Evolutionary conservation across 2,888 invertebrate species (phyloP).

Genomic region (Orthonychiurus folsomi): DNA sequence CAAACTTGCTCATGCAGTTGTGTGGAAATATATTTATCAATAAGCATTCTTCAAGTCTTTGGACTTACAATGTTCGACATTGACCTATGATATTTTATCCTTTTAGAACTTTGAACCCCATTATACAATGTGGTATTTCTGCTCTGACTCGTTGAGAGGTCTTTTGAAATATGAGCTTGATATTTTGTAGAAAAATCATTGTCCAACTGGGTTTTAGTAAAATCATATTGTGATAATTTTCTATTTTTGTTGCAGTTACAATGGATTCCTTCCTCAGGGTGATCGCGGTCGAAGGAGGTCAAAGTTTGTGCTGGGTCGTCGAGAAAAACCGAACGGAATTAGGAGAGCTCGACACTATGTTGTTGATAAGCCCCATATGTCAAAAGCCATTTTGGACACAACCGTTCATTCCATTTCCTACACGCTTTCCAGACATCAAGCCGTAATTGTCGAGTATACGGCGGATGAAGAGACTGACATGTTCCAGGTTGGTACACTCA

Average conservation of each 20-base stretch:
- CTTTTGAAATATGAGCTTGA: neutral
- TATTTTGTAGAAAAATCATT: no score
- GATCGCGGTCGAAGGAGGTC: constrained; percentile 87
- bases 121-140: no score
- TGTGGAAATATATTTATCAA: no score
- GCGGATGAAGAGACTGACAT: constrained; percentile 94
- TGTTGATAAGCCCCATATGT: constrained; percentile 82
- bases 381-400: constrained; percentile 82
- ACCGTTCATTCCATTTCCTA: constrained; percentile 95
- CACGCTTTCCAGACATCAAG: constrained; percentile 89
- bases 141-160: neutral
- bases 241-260: constrained; percentile 59
- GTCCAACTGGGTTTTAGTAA: no score
- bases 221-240: constrained; percentile 7
- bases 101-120: no score
- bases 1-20: no score
- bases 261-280: constrained; percentile 85
- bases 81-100: no score
- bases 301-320: constrained; percentile 82
- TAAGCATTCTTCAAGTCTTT: no score
- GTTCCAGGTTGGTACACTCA: constrained; percentile 98
- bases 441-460: constrained; percentile 96
- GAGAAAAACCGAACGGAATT: constrained; percentile 81
- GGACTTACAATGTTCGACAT: no score
- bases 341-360: constrained; percentile 90